Evolutionary conservation across 2,888 invertebrate genomes (phyloP).

Genomic region (Pristionchus arcanus): DNA sequence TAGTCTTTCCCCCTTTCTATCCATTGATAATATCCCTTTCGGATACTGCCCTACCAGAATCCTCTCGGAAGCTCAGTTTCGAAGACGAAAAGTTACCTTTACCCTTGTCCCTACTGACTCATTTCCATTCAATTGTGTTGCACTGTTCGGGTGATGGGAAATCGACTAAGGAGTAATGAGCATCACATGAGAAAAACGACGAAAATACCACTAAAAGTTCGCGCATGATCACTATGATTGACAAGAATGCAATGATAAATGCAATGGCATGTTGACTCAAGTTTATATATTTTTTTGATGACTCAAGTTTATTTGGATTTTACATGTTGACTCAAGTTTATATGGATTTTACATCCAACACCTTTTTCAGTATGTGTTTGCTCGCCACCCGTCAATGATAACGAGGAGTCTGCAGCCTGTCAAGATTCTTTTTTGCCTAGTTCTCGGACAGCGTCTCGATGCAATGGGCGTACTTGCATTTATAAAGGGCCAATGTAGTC

Average conservation of each 20-base stretch:
- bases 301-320: not conserved
- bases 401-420: not conserved
- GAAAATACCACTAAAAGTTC: not conserved
- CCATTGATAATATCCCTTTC: too few relatives aligned
- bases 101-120: not conserved
- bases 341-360: not conserved
- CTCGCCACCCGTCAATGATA: not conserved
- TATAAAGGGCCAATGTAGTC: too few relatives aligned
- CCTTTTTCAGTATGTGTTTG: not conserved
- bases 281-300: not conserved
- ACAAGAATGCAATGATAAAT: not conserved
- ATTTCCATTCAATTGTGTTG: conserved; percentile 19
- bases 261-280: not conserved
- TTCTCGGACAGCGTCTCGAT: not conserved
- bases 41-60: too few relatives aligned
- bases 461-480: not conserved
- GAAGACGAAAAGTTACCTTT: too few relatives aligned
- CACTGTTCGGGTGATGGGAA: conserved; percentile 33
- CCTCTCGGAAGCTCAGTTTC: too few relatives aligned
- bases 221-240: conserved; percentile 1
- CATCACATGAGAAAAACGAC: conserved; percentile 48
- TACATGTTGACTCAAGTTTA: not conserved
- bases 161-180: conserved; percentile 45
- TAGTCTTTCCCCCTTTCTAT: too few relatives aligned
- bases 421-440: not conserved